Base-by-base conservation (phyloP, 1,140 invertebrate genomes). In the Monomorium pharaonis region DNA sequence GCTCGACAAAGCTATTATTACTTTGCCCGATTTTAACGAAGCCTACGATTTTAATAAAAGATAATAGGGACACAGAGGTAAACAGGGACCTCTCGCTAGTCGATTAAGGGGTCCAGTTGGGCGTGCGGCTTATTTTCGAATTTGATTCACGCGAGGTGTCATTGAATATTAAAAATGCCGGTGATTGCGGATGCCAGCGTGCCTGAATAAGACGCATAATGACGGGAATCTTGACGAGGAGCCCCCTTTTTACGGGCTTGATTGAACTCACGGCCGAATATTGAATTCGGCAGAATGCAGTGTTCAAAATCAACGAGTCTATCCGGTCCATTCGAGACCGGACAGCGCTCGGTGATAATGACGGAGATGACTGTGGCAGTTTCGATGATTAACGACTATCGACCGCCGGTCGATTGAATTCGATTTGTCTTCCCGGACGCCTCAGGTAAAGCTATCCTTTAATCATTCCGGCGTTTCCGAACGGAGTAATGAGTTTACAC, bases 351-450 rank as follows among this genome's bases (percentile, higher is more conserved):
- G 74, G 77, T 87, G 86, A 90, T 90, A 89, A 90, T 87, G 88
- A 90, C 37, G 88, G 56, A 85, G 89, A 90, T 90, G 89, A 90
- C 86, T 89, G 56, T 76, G 88, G 88, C 81, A 80, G 67, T 89
- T 77, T 86, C 30, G 86, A 90, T 89, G 89, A 90, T 90, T 90
- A 90, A 90, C 88, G 89, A 89, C n/a, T 60, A 49, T 62, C 56
- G 76, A 12, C 63, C 44, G 86, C 33, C 85, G 76, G 33, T 60
- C 89, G 88, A 87, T 87, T 81, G 85, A 74, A 33, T 85, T 89
- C 89, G 86, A 90, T 90, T 90, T 87, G 89, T 89, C 86, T 90
- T 89, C 67, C 69, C 67, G 69, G 33, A 65, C 56, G 60, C 72
- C 67, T 42, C 75, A 37, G 24, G 60, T 87, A 85, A 89, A 89